phyloP scores from a whole-genome alignment of 2,797 vertebrate genomes.

The Manis crassicaudata region DNA sequence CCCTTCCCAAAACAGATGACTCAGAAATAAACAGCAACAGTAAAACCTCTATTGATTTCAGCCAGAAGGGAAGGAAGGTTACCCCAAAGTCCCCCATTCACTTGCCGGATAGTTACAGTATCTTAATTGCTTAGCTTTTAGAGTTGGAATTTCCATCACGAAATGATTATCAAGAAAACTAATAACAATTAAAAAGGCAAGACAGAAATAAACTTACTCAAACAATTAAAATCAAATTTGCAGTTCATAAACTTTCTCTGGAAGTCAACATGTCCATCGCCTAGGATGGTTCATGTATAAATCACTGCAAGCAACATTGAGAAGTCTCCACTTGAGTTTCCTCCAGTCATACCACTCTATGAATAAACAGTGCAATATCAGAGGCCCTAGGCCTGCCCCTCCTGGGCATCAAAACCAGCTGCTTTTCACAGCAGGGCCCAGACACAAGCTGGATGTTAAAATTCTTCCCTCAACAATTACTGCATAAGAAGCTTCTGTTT shows the following conservation, averaged over 20 bases:
- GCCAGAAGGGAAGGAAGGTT: background rate
- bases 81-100: background rate
- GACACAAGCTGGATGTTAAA: background rate
- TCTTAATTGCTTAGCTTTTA: background rate
- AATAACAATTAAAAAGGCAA: conserved; percentile 32
- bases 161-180: background rate
- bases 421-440: background rate
- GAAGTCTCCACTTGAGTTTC: background rate
- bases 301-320: background rate
- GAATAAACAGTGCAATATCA: background rate
- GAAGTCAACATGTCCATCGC: background rate
- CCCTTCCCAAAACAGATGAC: background rate
- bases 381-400: background rate
- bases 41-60: background rate
- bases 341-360: background rate
- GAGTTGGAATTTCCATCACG: conserved; percentile 36
- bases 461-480: background rate
- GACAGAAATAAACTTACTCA: conserved; percentile 16
- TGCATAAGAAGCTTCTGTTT: background rate
- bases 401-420: background rate
- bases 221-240: conserved; percentile 5
- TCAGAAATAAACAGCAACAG: background rate
- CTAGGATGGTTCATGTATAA: background rate
- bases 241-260: background rate
- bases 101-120: background rate